These are phyloP conservation scores for Rousettus madagascariensis DNA, from an alignment of 2,797 vertebrate genomes.

Conservation along the genomic window DNA sequence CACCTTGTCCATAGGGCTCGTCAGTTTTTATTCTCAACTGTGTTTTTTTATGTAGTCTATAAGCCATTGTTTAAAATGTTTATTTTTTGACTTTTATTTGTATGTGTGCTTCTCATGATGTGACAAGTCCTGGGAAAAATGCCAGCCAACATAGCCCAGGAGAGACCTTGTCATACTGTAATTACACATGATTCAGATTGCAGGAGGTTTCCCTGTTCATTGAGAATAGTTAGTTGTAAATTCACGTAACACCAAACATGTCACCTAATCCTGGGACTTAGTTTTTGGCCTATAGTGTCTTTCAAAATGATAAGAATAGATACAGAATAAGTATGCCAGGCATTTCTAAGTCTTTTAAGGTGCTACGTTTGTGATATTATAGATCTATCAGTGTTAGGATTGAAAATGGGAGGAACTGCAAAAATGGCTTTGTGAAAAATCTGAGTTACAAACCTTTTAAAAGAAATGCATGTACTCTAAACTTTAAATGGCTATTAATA, in stretches of 20 bases:
- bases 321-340: conserved; percentile 44
- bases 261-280: conserved; percentile 61
- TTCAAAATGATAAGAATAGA: conserved; percentile 61
- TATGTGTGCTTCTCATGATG: conserved; percentile 81
- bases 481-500: conserved; percentile 18
- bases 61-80: conserved; percentile 81
- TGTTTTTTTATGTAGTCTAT: conserved; percentile 63
- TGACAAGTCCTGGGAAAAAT: conserved; percentile 87
- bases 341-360: conserved; percentile 45
- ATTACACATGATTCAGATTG: conserved; percentile 83
- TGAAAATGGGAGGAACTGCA: conserved; percentile 36
- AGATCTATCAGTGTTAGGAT: neutral
- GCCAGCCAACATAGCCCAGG: conserved; percentile 79
- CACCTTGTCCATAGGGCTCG: neutral
- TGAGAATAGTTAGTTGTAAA: conserved; percentile 78
- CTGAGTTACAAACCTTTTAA: neutral
- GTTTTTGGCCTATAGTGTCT: conserved; percentile 63
- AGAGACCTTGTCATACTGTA: conserved; percentile 83
- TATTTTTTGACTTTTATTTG: conserved; percentile 82
- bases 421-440: conserved; percentile 38
- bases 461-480: conserved; percentile 10
- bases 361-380: neutral
- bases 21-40: conserved; percentile 65
- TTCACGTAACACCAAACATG: conserved; percentile 61
- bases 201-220: conserved; percentile 76